A percentile compares a stretch with the other conserved stretches of the same genome.
Evolutionary conservation across 1,140 invertebrate genomes (phyloP).

Genomic region (Chrysomallon squamiferum): DNA sequence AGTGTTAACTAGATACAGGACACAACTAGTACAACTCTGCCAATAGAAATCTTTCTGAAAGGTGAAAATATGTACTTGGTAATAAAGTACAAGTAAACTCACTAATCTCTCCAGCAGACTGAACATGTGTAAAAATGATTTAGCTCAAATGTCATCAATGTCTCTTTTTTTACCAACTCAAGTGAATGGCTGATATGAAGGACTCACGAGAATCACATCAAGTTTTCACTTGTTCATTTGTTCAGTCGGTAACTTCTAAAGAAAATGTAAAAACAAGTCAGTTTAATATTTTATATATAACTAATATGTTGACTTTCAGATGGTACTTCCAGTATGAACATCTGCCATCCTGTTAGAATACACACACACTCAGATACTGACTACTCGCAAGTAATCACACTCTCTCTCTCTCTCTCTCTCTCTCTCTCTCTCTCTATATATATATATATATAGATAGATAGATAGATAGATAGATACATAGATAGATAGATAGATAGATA

Average conservation of each 20-base stretch:
- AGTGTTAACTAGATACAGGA: not conserved
- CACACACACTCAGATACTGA: no score
- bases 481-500: no score
- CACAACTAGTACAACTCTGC: not conserved
- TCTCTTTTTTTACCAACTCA: slow-evolving; percentile 67
- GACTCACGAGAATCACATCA: slow-evolving; percentile 90
- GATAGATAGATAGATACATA: no score
- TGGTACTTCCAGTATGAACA: no score
- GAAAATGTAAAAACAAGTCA: not conserved
- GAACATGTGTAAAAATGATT: slow-evolving; percentile 64
- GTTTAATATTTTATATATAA: no score
- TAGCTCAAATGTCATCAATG: slow-evolving; percentile 57
- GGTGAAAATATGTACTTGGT: not conserved
- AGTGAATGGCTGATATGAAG: slow-evolving; percentile 95
- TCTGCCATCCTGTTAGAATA: no score
- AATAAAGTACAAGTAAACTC: not conserved
- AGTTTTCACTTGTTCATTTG: slow-evolving; percentile 35
- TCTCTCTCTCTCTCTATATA: no score
- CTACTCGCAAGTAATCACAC: no score
- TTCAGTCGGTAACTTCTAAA: slow-evolving; percentile 37
- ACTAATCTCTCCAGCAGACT: slow-evolving; percentile 55
- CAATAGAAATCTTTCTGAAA: no score
- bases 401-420: no score
- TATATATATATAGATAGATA: no score
- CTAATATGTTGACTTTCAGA: no score